These are phyloP conservation scores for Bombylius discolor DNA, from an alignment of 2,888 invertebrate genomes.

Conservation along the genomic window DNA sequence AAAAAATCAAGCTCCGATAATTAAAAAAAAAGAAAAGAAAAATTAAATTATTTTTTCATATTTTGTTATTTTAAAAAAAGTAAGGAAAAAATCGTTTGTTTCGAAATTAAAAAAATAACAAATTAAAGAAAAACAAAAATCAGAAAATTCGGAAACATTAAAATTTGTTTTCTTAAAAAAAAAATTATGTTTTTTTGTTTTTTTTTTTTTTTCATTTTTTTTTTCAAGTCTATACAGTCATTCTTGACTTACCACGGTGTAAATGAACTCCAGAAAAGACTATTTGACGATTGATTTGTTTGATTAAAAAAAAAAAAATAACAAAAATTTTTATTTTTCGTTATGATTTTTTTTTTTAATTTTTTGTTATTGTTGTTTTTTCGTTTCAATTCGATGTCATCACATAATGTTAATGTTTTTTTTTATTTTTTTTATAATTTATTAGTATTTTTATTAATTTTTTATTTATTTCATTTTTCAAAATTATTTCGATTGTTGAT, in stretches of 20 bases:
- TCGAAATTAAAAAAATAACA: too few relatives aligned
- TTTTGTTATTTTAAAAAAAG: too few relatives aligned
- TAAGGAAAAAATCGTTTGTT: too few relatives aligned
- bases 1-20: too few relatives aligned
- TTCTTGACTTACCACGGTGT: slow-evolving; percentile 89
- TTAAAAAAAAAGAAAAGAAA: too few relatives aligned
- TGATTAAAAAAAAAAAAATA: background rate
- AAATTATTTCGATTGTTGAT: slow-evolving; percentile 14
- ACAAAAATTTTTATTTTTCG: slow-evolving; percentile 16
- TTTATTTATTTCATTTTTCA: slow-evolving; percentile 18
- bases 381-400: slow-evolving; percentile 6
- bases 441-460: slow-evolving; percentile 14
- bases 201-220: background rate
- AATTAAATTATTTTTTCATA: too few relatives aligned
- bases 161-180: background rate
- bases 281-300: slow-evolving; percentile 39
- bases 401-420: background rate
- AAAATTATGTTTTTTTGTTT: background rate
- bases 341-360: slow-evolving; percentile 9
- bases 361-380: slow-evolving; percentile 11
- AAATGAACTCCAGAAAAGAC: slow-evolving; percentile 98
- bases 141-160: slow-evolving; percentile 12
- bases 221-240: background rate
- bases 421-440: slow-evolving; percentile 10
- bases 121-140: too few relatives aligned